These are phyloP conservation scores for Eupithecia dodoneata DNA, from an alignment of 2,888 invertebrate species.

Conservation along the genomic window DNA sequence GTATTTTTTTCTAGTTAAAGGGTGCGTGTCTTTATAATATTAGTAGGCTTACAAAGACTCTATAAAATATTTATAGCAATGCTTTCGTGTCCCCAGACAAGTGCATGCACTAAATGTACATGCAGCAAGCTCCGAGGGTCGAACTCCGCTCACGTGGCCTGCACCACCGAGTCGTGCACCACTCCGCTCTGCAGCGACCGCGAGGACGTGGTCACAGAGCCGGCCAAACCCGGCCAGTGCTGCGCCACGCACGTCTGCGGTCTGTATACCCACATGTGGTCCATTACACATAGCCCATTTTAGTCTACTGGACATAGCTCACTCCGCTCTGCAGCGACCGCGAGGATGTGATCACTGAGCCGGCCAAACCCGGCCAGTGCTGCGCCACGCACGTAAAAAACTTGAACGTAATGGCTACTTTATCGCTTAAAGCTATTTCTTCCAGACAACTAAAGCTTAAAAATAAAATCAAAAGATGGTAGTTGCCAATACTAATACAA, in stretches of 20 bases:
- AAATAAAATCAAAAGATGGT: too few relatives aligned
- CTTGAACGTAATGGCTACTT: too few relatives aligned
- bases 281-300: not conserved
- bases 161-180: slow-evolving; percentile 85
- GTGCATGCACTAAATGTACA: slow-evolving; percentile 89
- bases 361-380: slow-evolving; percentile 85
- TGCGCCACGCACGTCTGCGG: slow-evolving; percentile 89
- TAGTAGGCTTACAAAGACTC: not conserved
- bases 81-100: slow-evolving; percentile 77
- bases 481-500: too few relatives aligned
- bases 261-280: slow-evolving; percentile 50
- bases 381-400: slow-evolving; percentile 85
- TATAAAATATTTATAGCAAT: not conserved
- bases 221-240: slow-evolving; percentile 85
- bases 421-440: too few relatives aligned
- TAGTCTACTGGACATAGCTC: not conserved
- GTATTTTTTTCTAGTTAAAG: too few relatives aligned
- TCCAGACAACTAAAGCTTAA: too few relatives aligned
- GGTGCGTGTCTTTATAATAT: not conserved
- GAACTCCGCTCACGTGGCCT: slow-evolving; percentile 79
- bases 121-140: slow-evolving; percentile 79
- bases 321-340: slow-evolving; percentile 7
- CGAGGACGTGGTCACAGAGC: slow-evolving; percentile 80
- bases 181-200: slow-evolving; percentile 81
- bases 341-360: slow-evolving; percentile 80